Percentiles rank a stretch among this genome's conserved stretches.
Evolutionary conservation across 2,113 vertebrate genomes (phyloP).

Genomic region (Anarhynchus alexandrinus): DNA sequence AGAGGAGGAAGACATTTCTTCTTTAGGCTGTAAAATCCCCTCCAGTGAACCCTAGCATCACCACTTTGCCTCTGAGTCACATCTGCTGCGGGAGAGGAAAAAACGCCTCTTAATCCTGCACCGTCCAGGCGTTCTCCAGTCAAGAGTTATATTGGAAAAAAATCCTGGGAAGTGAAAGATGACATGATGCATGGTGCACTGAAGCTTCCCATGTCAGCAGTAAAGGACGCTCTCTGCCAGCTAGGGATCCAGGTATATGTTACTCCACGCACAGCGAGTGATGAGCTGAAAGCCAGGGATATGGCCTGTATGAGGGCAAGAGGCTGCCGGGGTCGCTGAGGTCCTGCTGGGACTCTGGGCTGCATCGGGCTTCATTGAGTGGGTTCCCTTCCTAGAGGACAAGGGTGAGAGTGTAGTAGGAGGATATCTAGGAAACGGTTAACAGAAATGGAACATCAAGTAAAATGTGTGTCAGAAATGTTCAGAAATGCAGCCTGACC

Average conservation of each 20-base stretch:
- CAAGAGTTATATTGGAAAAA: background rate
- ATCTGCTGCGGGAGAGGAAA: background rate
- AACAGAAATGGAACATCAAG: background rate
- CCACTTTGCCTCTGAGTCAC: background rate
- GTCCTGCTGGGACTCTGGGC: background rate
- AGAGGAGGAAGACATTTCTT: background rate
- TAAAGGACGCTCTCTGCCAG: background rate
- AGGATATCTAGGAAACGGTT: background rate
- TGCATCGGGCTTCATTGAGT: background rate
- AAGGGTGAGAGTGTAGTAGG: background rate
- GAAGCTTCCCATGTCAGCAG: background rate
- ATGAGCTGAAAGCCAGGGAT: background rate
- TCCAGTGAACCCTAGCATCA: background rate
- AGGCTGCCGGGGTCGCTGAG: background rate
- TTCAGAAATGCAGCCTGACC: background rate
- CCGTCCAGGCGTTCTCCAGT: background rate
- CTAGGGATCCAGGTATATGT: background rate
- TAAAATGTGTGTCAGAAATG: background rate
- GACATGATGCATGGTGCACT: background rate
- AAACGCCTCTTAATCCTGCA: background rate
- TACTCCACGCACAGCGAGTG: background rate
- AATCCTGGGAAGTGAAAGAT: background rate
- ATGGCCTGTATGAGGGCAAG: fast-evolving
- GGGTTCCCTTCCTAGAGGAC: background rate
- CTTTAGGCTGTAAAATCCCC: background rate